Evolutionary conservation across 2,888 invertebrate species (phyloP).

Genomic region (Megalurothrips usitatus): DNA sequence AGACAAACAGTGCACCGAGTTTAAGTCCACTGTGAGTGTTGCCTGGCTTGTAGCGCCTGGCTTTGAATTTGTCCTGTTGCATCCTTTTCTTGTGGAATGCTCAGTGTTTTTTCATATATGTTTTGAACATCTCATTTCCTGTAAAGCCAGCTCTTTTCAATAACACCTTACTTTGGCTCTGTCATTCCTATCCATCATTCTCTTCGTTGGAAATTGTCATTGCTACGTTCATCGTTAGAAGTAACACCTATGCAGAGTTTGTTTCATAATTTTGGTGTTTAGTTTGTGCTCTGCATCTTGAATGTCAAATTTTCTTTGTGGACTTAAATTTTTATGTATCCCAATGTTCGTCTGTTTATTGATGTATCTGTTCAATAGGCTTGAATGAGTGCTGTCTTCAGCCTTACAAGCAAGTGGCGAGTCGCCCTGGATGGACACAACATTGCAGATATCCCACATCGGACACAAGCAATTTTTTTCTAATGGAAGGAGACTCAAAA

Average conservation of each 20-base stretch:
- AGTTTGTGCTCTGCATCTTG: constrained; percentile 21
- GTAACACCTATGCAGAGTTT: constrained; percentile 17
- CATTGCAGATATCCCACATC: not conserved
- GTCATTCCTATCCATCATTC: not conserved
- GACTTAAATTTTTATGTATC: constrained; percentile 5
- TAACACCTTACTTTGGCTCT: constrained; percentile 26
- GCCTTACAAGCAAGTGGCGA: constrained; percentile 8
- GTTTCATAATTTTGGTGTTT: not conserved
- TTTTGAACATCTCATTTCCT: constrained; percentile 8
- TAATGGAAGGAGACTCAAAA: constrained; percentile 11
- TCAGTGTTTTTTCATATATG: constrained; percentile 10
- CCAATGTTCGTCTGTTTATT: constrained; percentile 14
- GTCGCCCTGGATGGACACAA: constrained; percentile 1
- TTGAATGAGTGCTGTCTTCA: constrained; percentile 15
- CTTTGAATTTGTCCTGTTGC: constrained; percentile 10
- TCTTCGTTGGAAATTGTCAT: not conserved
- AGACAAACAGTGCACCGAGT: constrained; percentile 16
- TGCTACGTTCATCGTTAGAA: not conserved
- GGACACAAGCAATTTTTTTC: constrained; percentile 10
- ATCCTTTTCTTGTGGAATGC: constrained; percentile 24
- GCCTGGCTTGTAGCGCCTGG: constrained; percentile 23
- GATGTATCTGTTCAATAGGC: constrained; percentile 25
- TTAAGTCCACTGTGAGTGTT: constrained; percentile 26
- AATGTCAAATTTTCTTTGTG: not conserved
- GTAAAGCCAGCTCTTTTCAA: not conserved